Percentiles rank a stretch among this genome's conserved stretches.
Evolutionary conservation across 2,113 vertebrate genomes (phyloP).

Genomic region (Thermophis baileyi): DNA sequence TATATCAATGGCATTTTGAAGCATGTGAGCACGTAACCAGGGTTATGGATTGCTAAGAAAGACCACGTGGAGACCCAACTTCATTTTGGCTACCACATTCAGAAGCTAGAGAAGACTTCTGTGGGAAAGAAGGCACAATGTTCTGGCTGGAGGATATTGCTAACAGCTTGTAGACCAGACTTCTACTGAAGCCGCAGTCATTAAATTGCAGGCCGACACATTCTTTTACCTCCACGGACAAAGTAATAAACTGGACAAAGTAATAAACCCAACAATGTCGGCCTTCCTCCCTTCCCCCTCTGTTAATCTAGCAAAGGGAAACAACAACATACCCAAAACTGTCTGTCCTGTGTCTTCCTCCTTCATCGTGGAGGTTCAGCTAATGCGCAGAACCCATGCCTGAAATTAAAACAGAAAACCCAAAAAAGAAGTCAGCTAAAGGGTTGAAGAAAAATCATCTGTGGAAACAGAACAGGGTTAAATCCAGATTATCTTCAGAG

Average conservation of each 20-base stretch:
- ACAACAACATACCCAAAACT: accelerated
- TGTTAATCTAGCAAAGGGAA: background rate
- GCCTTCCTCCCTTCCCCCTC: background rate
- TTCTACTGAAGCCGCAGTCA: accelerated
- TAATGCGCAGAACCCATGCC: background rate
- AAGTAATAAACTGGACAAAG: background rate
- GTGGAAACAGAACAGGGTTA: background rate
- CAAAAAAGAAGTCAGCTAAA: background rate
- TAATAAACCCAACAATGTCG: accelerated
- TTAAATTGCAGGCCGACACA: accelerated
- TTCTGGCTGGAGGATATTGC: background rate
- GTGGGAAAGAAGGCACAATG: background rate
- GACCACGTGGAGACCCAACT: background rate
- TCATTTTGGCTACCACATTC: background rate
- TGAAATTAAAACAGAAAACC: background rate
- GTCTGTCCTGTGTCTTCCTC: background rate
- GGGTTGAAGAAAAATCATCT: background rate
- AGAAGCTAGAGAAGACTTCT: background rate
- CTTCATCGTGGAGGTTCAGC: background rate
- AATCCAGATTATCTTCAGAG: background rate
- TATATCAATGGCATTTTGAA: background rate
- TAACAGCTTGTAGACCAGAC: background rate
- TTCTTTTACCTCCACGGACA: background rate
- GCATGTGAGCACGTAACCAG: background rate
- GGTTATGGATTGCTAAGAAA: background rate